Evolutionary conservation across 2,888 invertebrate genomes (phyloP).

Genomic region (Galeruca laticollis): DNA sequence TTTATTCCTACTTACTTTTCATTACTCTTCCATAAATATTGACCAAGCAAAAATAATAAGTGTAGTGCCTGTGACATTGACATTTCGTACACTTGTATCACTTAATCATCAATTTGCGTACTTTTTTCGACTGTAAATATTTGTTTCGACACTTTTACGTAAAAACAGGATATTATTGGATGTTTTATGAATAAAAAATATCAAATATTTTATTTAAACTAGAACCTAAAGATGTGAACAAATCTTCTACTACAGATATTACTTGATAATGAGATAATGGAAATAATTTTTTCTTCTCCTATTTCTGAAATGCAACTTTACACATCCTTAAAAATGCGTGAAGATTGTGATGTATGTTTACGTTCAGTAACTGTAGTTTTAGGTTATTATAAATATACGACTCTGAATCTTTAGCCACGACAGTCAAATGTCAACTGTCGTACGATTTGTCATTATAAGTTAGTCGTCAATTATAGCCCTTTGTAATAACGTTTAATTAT

Average conservation of each 20-base stretch:
- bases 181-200: not conserved
- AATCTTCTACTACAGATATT: not conserved
- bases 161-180: not conserved
- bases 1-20: not conserved
- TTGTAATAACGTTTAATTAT: no score
- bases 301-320: no score
- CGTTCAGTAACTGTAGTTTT: no score
- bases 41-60: not conserved
- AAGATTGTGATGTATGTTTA: no score
- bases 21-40: conserved; percentile 8
- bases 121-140: not conserved
- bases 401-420: no score
- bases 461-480: no score
- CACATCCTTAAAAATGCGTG: no score
- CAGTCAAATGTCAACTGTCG: no score
- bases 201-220: not conserved
- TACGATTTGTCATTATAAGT: no score
- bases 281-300: no score
- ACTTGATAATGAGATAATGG: no score
- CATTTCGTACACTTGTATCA: not conserved
- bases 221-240: not conserved
- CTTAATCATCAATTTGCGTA: not conserved
- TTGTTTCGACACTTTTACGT: not conserved
- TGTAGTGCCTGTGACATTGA: not conserved
- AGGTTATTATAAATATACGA: no score